Evolutionary conservation across 2,797 vertebrate species (phyloP).

Genomic region (Balearica regulorum): DNA sequence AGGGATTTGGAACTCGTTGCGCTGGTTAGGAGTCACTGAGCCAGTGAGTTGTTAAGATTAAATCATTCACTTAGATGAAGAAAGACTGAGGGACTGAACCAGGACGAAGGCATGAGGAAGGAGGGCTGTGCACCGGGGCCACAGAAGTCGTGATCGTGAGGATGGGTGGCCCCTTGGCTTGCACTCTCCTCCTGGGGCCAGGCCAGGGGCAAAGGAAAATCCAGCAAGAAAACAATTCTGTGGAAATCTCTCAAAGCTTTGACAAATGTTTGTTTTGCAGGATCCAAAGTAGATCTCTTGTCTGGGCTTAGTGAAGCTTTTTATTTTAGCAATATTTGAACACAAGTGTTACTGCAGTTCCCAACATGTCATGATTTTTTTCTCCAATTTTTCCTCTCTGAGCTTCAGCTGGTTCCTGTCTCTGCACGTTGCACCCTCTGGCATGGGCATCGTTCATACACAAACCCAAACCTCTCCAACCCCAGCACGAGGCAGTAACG

Average conservation of each 20-base stretch:
- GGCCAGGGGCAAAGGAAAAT: neutral
- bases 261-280: neutral
- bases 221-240: neutral
- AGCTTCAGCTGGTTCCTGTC: neutral
- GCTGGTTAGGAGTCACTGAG: neutral
- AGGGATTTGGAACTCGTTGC: neutral
- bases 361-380: neutral
- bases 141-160: fast-evolving
- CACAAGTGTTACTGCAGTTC: neutral
- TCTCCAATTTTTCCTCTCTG: neutral
- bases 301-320: neutral
- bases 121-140: neutral
- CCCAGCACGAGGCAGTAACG: neutral
- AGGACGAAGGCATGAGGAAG: neutral
- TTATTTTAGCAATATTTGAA: neutral
- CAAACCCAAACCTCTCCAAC: neutral
- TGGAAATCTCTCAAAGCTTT: neutral
- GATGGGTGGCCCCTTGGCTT: neutral
- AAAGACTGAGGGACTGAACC: neutral
- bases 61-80: neutral
- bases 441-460: fast-evolving
- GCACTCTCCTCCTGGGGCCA: neutral
- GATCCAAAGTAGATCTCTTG: neutral
- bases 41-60: neutral
- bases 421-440: neutral